Evolutionary conservation across 37 sponge, comb jelly and placozoan species (phyloP).

Genomic region (Haliclona indistincta): DNA sequence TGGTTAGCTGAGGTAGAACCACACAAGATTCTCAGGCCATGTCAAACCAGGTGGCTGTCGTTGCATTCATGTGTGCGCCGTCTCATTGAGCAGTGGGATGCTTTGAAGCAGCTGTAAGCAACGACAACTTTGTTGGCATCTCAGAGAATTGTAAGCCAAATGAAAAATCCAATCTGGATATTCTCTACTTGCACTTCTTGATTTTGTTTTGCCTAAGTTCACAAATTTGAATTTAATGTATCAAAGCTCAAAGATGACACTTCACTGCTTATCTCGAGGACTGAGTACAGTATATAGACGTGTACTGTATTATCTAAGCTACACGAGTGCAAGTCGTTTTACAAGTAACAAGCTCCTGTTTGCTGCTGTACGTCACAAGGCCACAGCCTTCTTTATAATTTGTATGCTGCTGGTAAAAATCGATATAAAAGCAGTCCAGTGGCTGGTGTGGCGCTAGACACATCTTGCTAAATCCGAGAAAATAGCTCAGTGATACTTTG

Average conservation of each 20-base stretch:
- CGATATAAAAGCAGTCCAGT: no score
- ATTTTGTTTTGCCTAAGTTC: constrained; percentile 44
- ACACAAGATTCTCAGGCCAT: constrained; percentile 19
- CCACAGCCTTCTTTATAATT: no score
- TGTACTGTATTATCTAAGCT: no score
- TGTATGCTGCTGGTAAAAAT: no score
- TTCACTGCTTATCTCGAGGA: constrained; percentile 12
- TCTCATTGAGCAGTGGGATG: constrained; percentile 50
- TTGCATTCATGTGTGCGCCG: constrained; percentile 19
- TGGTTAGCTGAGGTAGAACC: constrained; percentile 25
- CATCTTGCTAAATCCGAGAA: no score
- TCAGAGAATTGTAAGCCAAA: constrained; percentile 10
- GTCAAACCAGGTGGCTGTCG: constrained; percentile 43
- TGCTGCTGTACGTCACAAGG: no score
- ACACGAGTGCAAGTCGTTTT: no score
- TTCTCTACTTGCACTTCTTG: no score
- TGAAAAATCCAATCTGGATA: constrained; percentile 41
- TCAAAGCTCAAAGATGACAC: constrained; percentile 12
- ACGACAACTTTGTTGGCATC: constrained; percentile 22
- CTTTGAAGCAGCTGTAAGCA: constrained; percentile 4
- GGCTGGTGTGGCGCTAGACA: no score
- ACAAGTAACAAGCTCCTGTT: no score
- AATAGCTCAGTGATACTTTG: no score
- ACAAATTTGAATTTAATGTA: constrained; percentile 22
- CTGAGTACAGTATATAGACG: constrained; percentile 11